phyloP scores from a whole-genome alignment of 2,888 invertebrate species.

The Elmis aenea region DNA sequence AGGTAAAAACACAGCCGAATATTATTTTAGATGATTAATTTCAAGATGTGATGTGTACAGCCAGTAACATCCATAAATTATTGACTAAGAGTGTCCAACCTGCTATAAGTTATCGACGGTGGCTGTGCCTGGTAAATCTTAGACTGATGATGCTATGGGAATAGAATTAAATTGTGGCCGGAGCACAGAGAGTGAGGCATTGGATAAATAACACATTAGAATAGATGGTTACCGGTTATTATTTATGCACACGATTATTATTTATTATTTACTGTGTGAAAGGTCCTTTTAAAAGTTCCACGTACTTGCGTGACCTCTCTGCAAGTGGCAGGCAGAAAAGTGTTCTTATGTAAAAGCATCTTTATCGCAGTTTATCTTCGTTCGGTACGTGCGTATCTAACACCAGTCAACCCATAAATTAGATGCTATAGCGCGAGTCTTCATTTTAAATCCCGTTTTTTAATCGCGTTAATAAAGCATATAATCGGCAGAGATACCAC shows the following conservation, averaged over 20 bases:
- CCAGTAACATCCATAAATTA: too few species aligned
- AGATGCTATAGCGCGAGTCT: constrained; percentile 28
- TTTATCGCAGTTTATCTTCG: constrained; percentile 35
- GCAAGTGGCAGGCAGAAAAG: constrained; percentile 28
- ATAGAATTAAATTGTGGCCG: too few species aligned
- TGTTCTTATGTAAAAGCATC: constrained; percentile 35
- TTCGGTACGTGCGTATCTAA: constrained; percentile 38
- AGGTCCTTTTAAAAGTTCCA: constrained; percentile 36
- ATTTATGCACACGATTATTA: constrained; percentile 35
- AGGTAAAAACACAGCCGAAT: too few species aligned
- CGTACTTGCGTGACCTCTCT: constrained; percentile 38
- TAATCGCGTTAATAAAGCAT: constrained; percentile 32
- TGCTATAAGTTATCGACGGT: too few species aligned
- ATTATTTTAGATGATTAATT: too few species aligned
- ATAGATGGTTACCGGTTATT: constrained; percentile 28
- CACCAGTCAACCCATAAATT: constrained; percentile 37
- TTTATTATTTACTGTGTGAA: constrained; percentile 39
- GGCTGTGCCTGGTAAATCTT: too few species aligned
- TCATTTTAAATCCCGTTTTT: constrained; percentile 31
- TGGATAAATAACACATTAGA: too few species aligned
- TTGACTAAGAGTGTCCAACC: too few species aligned
- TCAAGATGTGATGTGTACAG: too few species aligned
- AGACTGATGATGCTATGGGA: too few species aligned
- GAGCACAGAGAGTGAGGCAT: too few species aligned
- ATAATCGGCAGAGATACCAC: constrained; percentile 31